Base-by-base conservation (phyloP, 2,888 invertebrate species). In the Onchidella celtica region DNA sequence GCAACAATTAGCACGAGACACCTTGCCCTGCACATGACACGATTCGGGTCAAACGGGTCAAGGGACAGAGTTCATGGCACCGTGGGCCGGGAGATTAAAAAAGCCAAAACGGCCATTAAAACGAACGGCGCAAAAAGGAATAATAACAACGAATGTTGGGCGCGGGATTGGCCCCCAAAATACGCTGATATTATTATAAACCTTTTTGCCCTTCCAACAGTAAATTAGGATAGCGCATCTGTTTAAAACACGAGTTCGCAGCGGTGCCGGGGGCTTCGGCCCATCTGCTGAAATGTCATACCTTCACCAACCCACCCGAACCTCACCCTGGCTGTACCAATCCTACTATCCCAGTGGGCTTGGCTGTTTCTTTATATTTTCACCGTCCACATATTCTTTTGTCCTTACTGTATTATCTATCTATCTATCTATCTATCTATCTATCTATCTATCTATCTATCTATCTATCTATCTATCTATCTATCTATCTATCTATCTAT, bases 1-100 rank as follows among this genome's bases (percentile, higher is more conserved):
- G 47, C 76, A 65, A 76, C 76, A 76, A 76, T 76, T 76, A 76
- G 40, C 66, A 66, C 61, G 29, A 76, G 66, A 76, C 76, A 76
- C 65, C 76, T 76, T 76, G 76, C 76, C 76, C 76, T 66, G 66
- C 63, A 32, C 63, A 65, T 76, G 76, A 76, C 76, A 66, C 76
- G 65, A 55, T 47, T 63, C 65, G 66, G 76, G 76, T 65, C 76
- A 76, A 21, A 47, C 27, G 76, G 76, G 76, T 66, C 66, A 66
- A 61, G 66, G 76, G 40, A 40, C 76, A 76, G 34, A 76, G 76
- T 63, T 76, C 76, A 76, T 34, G 55, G 47, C 32, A 27, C 61
- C 32, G 21, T 21, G 55, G 32, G 3, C 29, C 29, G n/a, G 47
- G 11, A 76, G 76, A 66, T 61, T 32, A 66, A 36, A 61, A 76